A percentile compares a stretch with the other conserved stretches of the same genome.
These are phyloP conservation scores for Choloepus hoffmanni DNA, from an alignment of 2,113 vertebrate genomes.

Conservation along the genomic window DNA sequence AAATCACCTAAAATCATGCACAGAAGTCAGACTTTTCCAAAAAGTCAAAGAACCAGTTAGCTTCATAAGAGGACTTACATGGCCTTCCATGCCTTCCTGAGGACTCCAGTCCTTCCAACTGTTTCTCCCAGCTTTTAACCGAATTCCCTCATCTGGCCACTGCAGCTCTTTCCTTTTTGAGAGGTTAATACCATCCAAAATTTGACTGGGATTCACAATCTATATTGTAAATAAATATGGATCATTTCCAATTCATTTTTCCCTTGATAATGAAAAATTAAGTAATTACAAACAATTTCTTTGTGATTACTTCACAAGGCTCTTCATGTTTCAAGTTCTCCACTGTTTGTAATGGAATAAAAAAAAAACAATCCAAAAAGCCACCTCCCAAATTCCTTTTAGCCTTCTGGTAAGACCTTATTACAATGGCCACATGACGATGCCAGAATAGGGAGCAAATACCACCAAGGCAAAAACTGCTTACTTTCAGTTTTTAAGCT, in stretches of 20 bases:
- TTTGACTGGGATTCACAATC: conserved; percentile 95
- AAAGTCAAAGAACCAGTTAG: neutral
- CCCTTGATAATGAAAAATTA: conserved; percentile 3
- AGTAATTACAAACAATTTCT: neutral
- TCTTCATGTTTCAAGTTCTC: conserved; percentile 11
- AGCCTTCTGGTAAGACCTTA: neutral
- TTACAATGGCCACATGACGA: neutral
- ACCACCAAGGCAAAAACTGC: neutral
- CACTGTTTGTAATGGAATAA: neutral
- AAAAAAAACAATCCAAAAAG: neutral
- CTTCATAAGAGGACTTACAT: conserved; percentile 89
- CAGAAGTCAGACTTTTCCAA: too few relatives aligned
- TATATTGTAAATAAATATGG: conserved; percentile 82
- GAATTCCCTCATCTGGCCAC: conserved; percentile 97
- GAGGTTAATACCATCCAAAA: conserved; percentile 96
- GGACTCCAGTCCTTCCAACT: conserved; percentile 99
- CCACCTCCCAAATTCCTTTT: neutral
- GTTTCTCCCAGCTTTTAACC: conserved; percentile 96
- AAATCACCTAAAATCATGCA: neutral
- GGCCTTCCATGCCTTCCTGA: conserved; percentile 99
- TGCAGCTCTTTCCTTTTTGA: conserved; percentile 98
- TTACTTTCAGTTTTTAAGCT: neutral
- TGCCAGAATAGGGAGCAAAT: neutral
- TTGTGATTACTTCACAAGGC: neutral
- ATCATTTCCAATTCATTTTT: conserved; percentile 71